These are phyloP conservation scores for Marisa cornuarietis DNA, from an alignment of 1,140 invertebrate species.

Conservation along the genomic window DNA sequence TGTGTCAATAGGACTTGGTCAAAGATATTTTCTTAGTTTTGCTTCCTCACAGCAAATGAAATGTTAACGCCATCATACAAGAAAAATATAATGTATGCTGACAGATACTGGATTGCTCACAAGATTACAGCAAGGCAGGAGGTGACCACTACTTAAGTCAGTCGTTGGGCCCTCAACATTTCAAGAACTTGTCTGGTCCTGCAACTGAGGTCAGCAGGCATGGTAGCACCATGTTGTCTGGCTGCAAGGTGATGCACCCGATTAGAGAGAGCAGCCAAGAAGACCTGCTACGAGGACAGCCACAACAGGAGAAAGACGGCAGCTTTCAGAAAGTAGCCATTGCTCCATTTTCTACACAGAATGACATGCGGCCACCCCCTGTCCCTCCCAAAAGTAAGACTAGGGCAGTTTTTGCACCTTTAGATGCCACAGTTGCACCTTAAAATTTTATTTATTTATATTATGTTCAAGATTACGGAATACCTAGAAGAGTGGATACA, in stretches of 20 bases:
- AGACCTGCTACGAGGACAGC: slow-evolving; percentile 25
- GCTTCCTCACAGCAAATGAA: too few relatives aligned
- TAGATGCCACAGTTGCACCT: too few relatives aligned
- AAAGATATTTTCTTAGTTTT: too few relatives aligned
- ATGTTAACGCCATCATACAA: too few relatives aligned
- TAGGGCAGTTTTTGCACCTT: too few relatives aligned
- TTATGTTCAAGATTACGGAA: too few relatives aligned
- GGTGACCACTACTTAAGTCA: not conserved
- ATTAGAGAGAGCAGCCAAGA: slow-evolving; percentile 43
- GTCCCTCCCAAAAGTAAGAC: slow-evolving; percentile 39
- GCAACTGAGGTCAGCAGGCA: slow-evolving; percentile 30
- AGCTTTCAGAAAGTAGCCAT: not conserved
- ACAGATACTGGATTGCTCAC: not conserved
- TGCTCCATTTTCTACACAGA: not conserved
- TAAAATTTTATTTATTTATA: too few relatives aligned
- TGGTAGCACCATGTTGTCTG: not conserved
- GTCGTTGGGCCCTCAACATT: not conserved
- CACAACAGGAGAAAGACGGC: too few relatives aligned
- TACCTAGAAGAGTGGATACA: too few relatives aligned
- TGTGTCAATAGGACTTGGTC: too few relatives aligned
- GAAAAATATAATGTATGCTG: too few relatives aligned
- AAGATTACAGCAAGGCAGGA: not conserved
- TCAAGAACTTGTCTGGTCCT: not conserved
- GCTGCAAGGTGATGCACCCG: slow-evolving; percentile 35
- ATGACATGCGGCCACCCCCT: slow-evolving; percentile 22